Conservation (phyloP, 2,797 vertebrate species). For the Mormyrus proboscirostris region DNA sequence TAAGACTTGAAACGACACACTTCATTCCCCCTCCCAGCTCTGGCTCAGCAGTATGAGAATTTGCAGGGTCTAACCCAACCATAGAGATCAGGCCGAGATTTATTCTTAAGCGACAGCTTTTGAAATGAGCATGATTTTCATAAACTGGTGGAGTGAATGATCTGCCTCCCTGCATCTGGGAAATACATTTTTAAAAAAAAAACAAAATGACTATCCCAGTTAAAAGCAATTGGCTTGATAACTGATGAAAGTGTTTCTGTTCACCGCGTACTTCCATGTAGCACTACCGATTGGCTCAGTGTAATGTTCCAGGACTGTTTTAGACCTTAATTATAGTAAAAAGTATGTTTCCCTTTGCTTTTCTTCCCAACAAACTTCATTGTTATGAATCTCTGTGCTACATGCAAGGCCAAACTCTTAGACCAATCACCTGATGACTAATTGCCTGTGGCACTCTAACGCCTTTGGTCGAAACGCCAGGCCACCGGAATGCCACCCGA, state of each 20-base stretch:
- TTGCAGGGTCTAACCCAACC: conserved; percentile 23
- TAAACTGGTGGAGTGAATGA: conserved; percentile 11
- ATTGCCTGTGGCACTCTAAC: background rate
- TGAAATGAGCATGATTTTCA: conserved; percentile 25
- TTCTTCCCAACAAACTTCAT: background rate
- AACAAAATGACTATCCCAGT: background rate
- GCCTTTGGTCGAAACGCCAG: background rate
- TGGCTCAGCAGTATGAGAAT: conserved; percentile 32
- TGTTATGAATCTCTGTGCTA: background rate
- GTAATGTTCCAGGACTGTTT: background rate
- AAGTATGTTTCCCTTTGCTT: background rate
- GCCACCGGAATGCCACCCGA: background rate
- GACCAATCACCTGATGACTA: background rate
- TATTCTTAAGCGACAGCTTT: conserved; percentile 47
- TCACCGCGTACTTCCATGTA: background rate
- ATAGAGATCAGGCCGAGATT: conserved; percentile 33
- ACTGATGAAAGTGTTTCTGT: conserved; percentile 24
- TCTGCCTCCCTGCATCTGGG: conserved; percentile 37
- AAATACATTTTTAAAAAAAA: conserved; percentile 29
- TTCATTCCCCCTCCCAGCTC: background rate
- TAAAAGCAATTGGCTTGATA: conserved; percentile 33
- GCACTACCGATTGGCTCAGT: background rate
- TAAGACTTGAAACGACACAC: conserved; percentile 36
- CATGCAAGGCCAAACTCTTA: background rate
- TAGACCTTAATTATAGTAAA: background rate